A percentile compares a stretch with the other conserved stretches of the same genome.
These are phyloP conservation scores for Phrynocephalus vlangalii DNA, from an alignment of 2,797 vertebrate species.

Conservation along the genomic window DNA sequence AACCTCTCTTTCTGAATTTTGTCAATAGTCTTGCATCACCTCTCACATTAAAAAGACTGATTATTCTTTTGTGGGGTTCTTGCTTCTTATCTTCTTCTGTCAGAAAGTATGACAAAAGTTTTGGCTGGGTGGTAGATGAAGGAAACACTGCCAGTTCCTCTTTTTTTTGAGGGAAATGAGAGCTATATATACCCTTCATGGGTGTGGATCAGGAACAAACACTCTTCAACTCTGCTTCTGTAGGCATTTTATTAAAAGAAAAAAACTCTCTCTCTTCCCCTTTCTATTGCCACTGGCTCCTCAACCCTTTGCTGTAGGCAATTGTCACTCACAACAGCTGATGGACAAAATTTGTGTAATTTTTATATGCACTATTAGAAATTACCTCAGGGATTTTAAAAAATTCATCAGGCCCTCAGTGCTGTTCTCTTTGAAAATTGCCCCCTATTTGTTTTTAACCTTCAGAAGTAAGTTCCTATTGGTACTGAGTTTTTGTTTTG, in stretches of 20 bases:
- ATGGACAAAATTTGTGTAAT: neutral
- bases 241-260: neutral
- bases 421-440: neutral
- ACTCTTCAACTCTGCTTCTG: neutral
- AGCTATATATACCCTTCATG: neutral
- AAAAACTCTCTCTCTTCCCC: neutral
- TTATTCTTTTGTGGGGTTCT: too few species aligned
- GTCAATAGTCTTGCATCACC: too few species aligned
- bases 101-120: neutral
- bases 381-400: neutral
- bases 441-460: neutral
- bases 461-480: too few species aligned
- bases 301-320: neutral
- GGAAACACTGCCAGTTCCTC: neutral
- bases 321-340: neutral
- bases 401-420: neutral
- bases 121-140: neutral
- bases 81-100: neutral
- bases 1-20: too few species aligned
- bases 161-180: neutral
- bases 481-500: too few species aligned
- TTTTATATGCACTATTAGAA: neutral
- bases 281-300: neutral
- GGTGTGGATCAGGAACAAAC: conserved; percentile 2
- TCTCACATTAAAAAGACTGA: too few species aligned